Base-by-base conservation (phyloP, 2,113 vertebrate genomes). In the Synodontis membranacea region DNA sequence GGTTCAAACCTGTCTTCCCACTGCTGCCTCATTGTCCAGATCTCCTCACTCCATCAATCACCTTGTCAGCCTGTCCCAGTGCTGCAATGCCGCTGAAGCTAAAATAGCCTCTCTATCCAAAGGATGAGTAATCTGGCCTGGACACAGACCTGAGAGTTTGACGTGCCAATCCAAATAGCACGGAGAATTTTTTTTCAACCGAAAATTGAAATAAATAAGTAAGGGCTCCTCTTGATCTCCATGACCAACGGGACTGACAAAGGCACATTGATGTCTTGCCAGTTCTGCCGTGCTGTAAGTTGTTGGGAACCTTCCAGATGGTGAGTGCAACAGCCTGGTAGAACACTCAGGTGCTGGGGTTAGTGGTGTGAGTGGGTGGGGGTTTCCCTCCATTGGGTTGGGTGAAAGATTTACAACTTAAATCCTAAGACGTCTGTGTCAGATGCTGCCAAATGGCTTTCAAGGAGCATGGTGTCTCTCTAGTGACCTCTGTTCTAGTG, bases 11-110 rank as follows among this genome's bases (percentile, higher is more conserved):
- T 62, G 86, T 78, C 56, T 42, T 85, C 28, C 23, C 37, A 75
- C 37, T 70, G 15, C 64, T n/a, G 56, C 78, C 88, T 82, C 66
- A 70, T 76, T 90, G 88, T 88, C 86, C 64, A 84, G 84, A 80
- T 64, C 84, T 89, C 82, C 74, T 68, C 82, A 87, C 82, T 81
- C 86, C 82, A 91, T 91, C 89, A 85, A 90, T 90, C 89, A 82
- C 39, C 78, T 74, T 70, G 76, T 86, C 87, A 75, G 75, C 25
- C 87, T 87, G 86, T 88, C 84, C 76, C 19, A 68, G 54, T 31
- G 31, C 39, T 44, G 76, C 83, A 79, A 76, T 23, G 19, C 46
- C 34, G 66, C 72, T 58, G 54, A 85, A 87, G 82, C 42, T 83
- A 84, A 87, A 70, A 72, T 84, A 85, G 62, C 4, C 21, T 50